Base-by-base conservation (phyloP, 2,797 vertebrate genomes). In the Trachops cirrhosus region DNA sequence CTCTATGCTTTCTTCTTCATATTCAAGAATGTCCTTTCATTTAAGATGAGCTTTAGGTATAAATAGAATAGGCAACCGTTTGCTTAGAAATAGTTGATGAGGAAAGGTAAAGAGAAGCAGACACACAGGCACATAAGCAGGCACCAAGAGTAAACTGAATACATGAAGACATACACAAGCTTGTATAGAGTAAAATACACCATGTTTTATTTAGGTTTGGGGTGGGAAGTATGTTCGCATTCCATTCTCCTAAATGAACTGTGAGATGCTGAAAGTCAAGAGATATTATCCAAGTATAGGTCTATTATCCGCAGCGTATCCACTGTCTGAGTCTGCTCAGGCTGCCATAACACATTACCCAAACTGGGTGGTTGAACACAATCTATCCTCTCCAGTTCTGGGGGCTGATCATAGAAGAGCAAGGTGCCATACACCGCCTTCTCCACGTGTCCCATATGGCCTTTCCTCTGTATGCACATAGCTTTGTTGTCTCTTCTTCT, bases 381-480 rank as follows among this genome's bases (percentile, higher is more conserved):
- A 5, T 48, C 9, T 79, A 64, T 64, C 87, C 71, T 71, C 34
- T 92, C 14, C 21, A 22, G 32, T 50, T 46, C 41, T 93, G n/a
- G 12, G 54, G 16, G 11, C 26, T 87, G 22, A 10, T 54, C 21
- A 1, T 52, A n/a, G 32, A 71, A 71, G 32, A 44, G 29, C 24
- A 37, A 54, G 48, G 26, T 62, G 22, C 9, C 21, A 29, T 3
- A 50, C 0, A 21, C 3, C 18, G 4, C 50, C 8, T 44, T 44
- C 44, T 70, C 22, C 12, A 4, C 32, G 1, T 74, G 4, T 39
- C 32, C 7, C 2, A 15, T 2, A 1, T 26, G n/a, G 1, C 1
- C 9, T 70, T 83, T 52, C 24, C 14, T 70, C 50, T 32, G 11
- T 22, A 1, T 19, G 9, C 1, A 41, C 18, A 14, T 21, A 7